Percentiles rank a stretch among this genome's conserved stretches.
Conservation (phyloP, 2,888 invertebrate genomes). For the Sinodicranocentrus sp. region DNA sequence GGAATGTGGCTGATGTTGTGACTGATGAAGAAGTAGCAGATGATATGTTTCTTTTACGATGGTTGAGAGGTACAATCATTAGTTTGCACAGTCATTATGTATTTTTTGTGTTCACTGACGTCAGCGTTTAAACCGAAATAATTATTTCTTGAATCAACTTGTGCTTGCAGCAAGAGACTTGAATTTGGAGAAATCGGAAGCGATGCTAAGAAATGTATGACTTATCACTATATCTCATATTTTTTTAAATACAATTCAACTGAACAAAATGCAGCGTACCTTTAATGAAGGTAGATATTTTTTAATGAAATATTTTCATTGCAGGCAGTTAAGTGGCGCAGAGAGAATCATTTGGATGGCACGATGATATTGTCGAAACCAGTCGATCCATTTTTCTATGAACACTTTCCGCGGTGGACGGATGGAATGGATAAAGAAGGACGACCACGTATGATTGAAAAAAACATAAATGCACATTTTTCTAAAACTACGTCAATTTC, state of each 20-base stretch:
- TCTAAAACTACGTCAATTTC: no score
- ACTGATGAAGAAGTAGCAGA: conserved; percentile 44
- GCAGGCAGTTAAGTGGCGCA: conserved; percentile 49
- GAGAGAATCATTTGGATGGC: conserved; percentile 41
- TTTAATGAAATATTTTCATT: no score
- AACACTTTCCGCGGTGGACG: conserved; percentile 24
- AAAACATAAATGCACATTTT: neutral
- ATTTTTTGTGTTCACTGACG: no score
- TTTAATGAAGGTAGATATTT: no score
- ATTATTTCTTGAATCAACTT: no score
- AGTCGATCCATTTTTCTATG: conserved; percentile 14
- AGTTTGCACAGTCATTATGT: no score
- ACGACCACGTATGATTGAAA: conserved; percentile 18
- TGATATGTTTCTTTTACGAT: conserved; percentile 71
- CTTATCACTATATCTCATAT: no score
- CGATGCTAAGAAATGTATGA: conserved; percentile 66
- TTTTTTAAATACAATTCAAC: no score
- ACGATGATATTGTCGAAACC: conserved; percentile 24
- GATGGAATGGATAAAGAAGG: conserved; percentile 39
- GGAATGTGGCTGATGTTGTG: conserved; percentile 59
- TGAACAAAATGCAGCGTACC: no score
- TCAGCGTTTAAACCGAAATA: no score
- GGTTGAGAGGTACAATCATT: conserved; percentile 73
- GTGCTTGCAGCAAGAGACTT: conserved; percentile 71
- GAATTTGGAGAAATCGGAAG: conserved; percentile 64